Conservation (phyloP, 2,797 vertebrate species). For the Sylvilagus floridanus region DNA sequence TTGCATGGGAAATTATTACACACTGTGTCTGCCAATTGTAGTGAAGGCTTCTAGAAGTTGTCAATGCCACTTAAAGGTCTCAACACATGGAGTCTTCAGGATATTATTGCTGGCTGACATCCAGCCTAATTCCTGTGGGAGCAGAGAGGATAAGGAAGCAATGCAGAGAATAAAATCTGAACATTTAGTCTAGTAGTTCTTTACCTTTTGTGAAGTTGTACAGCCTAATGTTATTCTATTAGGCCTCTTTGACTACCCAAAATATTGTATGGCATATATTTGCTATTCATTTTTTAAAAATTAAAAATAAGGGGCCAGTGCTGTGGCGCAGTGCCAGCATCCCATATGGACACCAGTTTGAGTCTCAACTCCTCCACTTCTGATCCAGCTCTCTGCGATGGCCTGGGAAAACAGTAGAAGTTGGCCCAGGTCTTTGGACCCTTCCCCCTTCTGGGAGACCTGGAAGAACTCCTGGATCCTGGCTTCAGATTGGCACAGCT, state of each 20-base stretch:
- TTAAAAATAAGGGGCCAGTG: too few species aligned
- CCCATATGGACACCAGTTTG: too few species aligned
- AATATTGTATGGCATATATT: neutral
- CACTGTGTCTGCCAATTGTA: neutral
- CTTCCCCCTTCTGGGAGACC: too few species aligned
- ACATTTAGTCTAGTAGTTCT: neutral
- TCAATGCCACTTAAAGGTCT: neutral
- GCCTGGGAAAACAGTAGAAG: too few species aligned
- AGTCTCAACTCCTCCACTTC: too few species aligned
- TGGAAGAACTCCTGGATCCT: too few species aligned
- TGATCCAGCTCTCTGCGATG: too few species aligned
- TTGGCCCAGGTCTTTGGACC: too few species aligned
- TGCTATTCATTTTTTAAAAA: neutral
- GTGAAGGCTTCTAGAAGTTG: slow-evolving; percentile 42
- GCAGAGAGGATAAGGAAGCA: fast-evolving
- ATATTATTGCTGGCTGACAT: neutral
- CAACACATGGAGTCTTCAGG: neutral
- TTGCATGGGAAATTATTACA: slow-evolving; percentile 19
- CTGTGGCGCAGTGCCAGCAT: too few species aligned
- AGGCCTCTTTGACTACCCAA: neutral
- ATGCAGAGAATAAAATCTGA: neutral
- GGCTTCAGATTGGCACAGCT: too few species aligned
- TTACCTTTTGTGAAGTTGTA: neutral
- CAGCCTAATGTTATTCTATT: neutral
- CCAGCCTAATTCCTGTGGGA: fast-evolving